Evolutionary conservation across 1,140 invertebrate species (phyloP), one percentile per base, ranked within the genome.

Genomic region (Watersipora subatra): DNA sequence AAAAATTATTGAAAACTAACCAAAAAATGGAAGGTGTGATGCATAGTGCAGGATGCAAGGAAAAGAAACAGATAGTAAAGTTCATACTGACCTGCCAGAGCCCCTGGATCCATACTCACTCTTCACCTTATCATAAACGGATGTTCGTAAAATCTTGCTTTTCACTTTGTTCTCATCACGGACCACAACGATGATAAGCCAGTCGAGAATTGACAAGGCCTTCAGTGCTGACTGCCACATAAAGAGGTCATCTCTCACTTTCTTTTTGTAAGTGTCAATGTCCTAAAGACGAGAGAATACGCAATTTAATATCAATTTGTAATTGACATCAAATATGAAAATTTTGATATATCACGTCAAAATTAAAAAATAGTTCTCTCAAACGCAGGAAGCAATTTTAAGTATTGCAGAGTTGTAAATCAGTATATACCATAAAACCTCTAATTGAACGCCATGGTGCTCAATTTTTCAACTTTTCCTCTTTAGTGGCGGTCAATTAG

Each of bases 141-240:
- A 93, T 61, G 91, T 92, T 71, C 93, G 85, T 61, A 97, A 80
- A 24, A 97, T 79, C 81, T 97, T 96, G 7, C 73, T 72, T 78
- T 94, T 96, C 55, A 77, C 75, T 72, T 89, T 88, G 72, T 88
- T 87, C 81, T 97, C 93, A 79, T 91, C 89, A 62, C 89, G 90
- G 81, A 93, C 91, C 29, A 97, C 90, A 66, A 95, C 80, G 59
- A 96, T 85, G 73, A 97, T 91, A 84, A 97, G 86, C 93, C 92
- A 97, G 80, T 97, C 93, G 66, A 86, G 74, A 62, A 94, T 86
- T 63, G 88, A 86, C 74, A 85, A 84, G 66, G 85, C 84, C 68
- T 84, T 85, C 67, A 96, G 80, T 71, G 86, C 84, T 72, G 87
- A 88, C 20, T 93, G 80, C 93, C 93, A 97, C 70, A 82, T 80